Evolutionary conservation across 2,113 vertebrate genomes (phyloP).

Genomic region (Salvelinus sp.): DNA sequence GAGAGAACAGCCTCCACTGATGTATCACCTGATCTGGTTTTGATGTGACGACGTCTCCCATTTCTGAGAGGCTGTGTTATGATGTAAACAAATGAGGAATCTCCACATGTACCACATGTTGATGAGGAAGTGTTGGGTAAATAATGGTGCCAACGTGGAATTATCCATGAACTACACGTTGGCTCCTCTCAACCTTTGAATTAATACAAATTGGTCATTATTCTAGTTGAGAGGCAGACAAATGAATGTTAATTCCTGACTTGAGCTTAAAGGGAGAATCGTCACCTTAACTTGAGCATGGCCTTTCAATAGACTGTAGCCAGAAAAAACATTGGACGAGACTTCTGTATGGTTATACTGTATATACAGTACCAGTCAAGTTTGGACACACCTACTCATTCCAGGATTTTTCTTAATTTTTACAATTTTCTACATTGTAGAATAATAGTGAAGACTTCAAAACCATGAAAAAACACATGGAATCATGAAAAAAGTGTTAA

Average conservation of each 20-base stretch:
- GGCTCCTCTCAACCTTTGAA: conserved; percentile 5
- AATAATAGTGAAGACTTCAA: no score
- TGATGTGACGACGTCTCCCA: conserved; percentile 52
- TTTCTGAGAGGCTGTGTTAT: conserved; percentile 61
- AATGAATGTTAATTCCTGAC: background rate
- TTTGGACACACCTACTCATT: no score
- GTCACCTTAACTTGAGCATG: background rate
- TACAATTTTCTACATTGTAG: no score
- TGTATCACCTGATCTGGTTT: conserved; percentile 46
- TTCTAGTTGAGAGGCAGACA: conserved; percentile 1
- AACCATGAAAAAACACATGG: no score
- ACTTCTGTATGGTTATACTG: background rate
- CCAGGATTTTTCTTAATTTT: no score
- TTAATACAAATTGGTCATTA: background rate
- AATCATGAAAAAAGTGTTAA: no score
- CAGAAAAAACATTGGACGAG: background rate
- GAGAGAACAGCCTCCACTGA: conserved; percentile 44
- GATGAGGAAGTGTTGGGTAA: conserved; percentile 35
- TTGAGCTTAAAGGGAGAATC: background rate
- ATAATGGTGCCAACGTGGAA: conserved; percentile 18
- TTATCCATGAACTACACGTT: conserved; percentile 10
- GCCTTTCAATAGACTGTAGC: background rate
- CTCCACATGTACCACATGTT: conserved; percentile 21
- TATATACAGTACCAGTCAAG: no score
- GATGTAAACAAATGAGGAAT: conserved; percentile 61